Base-by-base conservation (phyloP, 92 coral and sea anemone species). In the Parazoanthus swiftii region DNA sequence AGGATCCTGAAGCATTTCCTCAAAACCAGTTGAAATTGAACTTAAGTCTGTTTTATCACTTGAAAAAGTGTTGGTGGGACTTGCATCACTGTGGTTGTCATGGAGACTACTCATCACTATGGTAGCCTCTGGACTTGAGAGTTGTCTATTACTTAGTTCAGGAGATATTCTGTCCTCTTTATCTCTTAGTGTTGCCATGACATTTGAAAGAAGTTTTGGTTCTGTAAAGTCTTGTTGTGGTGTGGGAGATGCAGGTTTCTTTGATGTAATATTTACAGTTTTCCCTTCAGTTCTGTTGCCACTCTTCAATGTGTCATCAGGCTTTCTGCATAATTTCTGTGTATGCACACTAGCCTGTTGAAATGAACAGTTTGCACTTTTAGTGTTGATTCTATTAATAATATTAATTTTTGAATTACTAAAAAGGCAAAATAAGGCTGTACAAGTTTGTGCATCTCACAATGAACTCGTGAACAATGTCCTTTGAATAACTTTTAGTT, bases 171-270 rank as follows among this genome's bases (percentile, higher is more conserved):
- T 84, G 21, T 84, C 79, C 68, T 44, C 65, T 16, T 35, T 33
- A 35, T 70, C 79, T 50, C 65, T 72, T 33, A 84, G 51, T 14
- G 79, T 43, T 33, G 67, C 79, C 66, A 84, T 71, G 13, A 84
- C 79, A 43, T 13, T 46, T 46, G 87, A 35, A 72, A 84, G 87
- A 29, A 84, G 46, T 43, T 37, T 84, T 44, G 87, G 87, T 8
- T 84, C 44, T 36, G 46, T 15, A 59, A 58, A 35, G 74, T 38
- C 85, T 63, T 59, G 43, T 79, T 79, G 48, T 81, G 42, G 51
- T 5, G 43, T 8, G 14, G 85, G 68, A 26, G 73, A 81, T 66
- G 38, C 71, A 26, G 20, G 29, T 37, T 42, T 76, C 50, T 42
- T 76, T 38, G 80, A n/a, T 10, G 43, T 10, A 37, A 76, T 1